These are phyloP conservation scores for Metacarcinus magister DNA, from an alignment of 2,888 invertebrate genomes.

Conservation along the genomic window DNA sequence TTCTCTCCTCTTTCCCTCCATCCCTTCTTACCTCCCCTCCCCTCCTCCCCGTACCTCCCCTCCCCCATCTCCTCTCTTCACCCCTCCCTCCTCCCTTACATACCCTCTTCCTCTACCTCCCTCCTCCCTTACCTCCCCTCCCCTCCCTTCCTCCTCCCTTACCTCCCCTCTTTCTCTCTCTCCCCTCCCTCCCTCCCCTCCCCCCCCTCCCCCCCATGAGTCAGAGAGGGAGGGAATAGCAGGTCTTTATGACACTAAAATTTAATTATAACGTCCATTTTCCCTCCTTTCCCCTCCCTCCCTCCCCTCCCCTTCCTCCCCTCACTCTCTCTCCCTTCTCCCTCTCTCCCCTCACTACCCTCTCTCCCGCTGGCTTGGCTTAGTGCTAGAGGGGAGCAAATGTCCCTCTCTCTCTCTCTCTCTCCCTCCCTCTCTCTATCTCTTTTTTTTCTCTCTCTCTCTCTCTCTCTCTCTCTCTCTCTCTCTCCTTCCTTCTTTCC, in stretches of 20 bases:
- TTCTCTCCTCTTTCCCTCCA: neutral
- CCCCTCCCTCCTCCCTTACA: neutral
- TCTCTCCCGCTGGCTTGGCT: neutral
- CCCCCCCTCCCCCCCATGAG: constrained; percentile 46
- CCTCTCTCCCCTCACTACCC: neutral
- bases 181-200: neutral
- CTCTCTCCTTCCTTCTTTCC: neutral
- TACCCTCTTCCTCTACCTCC: neutral
- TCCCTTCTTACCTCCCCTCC: neutral
- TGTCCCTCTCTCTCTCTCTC: neutral
- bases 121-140: neutral
- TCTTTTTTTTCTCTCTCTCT: neutral
- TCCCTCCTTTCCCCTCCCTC: constrained; percentile 10
- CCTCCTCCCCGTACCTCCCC: neutral
- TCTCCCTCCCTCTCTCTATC: too few species aligned
- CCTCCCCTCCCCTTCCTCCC: neutral
- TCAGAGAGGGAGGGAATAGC: constrained; percentile 40
- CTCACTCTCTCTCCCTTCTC: neutral
- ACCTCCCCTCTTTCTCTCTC: neutral
- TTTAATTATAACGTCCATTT: constrained; percentile 46
- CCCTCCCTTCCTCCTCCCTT: neutral
- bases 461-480: neutral
- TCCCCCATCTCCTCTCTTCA: neutral
- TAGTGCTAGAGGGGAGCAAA: constrained; percentile 20
- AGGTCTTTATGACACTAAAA: constrained; percentile 38